A percentile compares a stretch with the other conserved stretches of the same genome.
Evolutionary conservation across 2,113 vertebrate genomes (phyloP).

Genomic region (Anser brachyrhynchus): DNA sequence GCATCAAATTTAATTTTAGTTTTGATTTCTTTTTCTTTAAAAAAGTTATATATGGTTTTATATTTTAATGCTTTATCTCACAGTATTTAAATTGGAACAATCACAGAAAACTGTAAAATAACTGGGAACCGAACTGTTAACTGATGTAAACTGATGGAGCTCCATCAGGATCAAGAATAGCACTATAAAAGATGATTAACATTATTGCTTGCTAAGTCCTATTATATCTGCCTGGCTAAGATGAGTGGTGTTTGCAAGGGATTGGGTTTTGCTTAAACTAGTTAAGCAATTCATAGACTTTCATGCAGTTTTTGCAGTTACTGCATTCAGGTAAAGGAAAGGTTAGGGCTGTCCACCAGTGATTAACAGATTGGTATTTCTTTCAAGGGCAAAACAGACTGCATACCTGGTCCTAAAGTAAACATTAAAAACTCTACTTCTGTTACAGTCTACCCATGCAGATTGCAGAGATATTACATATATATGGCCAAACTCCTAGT

Average conservation of each 20-base stretch:
- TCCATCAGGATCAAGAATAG: neutral
- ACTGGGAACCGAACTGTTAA: neutral
- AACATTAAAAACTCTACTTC: neutral
- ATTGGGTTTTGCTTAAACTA: neutral
- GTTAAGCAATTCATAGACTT: neutral
- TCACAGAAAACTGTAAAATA: neutral
- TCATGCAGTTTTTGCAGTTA: neutral
- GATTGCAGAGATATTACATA: neutral
- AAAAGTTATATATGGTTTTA: neutral
- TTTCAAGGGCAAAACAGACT: slow-evolving; percentile 81
- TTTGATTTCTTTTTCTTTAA: neutral
- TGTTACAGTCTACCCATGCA: neutral
- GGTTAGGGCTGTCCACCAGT: slow-evolving; percentile 66
- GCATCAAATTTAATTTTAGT: neutral
- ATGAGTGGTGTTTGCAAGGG: neutral
- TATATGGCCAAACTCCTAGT: neutral
- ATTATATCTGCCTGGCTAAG: neutral
- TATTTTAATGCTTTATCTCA: neutral
- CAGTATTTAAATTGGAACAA: neutral
- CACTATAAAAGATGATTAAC: neutral
- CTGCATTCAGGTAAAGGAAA: neutral
- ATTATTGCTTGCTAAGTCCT: neutral
- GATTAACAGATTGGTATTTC: slow-evolving; percentile 83
- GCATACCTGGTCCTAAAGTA: slow-evolving; percentile 75
- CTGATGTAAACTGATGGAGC: neutral